Percentiles rank a stretch among this genome's conserved stretches.
These are phyloP conservation scores for Solen grandis DNA, from an alignment of 1,140 invertebrate genomes.

Conservation along the genomic window DNA sequence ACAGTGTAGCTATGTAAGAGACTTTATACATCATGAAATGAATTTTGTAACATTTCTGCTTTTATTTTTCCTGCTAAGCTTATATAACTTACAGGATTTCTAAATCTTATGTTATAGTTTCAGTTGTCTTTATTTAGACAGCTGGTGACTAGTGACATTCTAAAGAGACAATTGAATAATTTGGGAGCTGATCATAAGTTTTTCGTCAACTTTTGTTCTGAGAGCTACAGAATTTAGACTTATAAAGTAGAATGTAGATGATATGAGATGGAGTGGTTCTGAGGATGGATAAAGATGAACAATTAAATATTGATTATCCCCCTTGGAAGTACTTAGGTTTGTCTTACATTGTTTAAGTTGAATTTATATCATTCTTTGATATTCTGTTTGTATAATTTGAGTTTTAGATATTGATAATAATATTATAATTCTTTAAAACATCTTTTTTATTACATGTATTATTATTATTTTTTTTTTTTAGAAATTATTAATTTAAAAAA, in stretches of 20 bases:
- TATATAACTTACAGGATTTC: neutral
- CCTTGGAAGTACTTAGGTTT: conserved; percentile 51
- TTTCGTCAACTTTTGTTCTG: too few species aligned
- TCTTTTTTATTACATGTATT: neutral
- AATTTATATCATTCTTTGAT: neutral
- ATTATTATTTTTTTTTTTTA: neutral
- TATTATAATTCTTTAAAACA: neutral
- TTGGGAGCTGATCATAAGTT: too few species aligned
- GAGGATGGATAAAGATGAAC: neutral
- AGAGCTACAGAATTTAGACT: too few species aligned
- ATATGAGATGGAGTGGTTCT: too few species aligned
- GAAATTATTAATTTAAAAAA: neutral
- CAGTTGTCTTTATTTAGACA: neutral
- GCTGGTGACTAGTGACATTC: neutral
- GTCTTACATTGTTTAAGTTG: neutral
- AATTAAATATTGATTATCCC: conserved; percentile 11
- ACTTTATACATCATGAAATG: too few species aligned
- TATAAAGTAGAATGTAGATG: too few species aligned
- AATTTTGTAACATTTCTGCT: too few species aligned
- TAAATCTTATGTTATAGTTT: neutral
- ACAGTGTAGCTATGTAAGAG: too few species aligned
- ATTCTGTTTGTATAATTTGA: neutral
- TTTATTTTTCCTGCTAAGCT: too few species aligned
- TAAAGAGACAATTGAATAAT: too few species aligned
- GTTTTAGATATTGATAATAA: neutral